These are phyloP conservation scores for Drosophila rufa DNA, from an alignment of 1,140 invertebrate genomes.

Conservation along the genomic window DNA sequence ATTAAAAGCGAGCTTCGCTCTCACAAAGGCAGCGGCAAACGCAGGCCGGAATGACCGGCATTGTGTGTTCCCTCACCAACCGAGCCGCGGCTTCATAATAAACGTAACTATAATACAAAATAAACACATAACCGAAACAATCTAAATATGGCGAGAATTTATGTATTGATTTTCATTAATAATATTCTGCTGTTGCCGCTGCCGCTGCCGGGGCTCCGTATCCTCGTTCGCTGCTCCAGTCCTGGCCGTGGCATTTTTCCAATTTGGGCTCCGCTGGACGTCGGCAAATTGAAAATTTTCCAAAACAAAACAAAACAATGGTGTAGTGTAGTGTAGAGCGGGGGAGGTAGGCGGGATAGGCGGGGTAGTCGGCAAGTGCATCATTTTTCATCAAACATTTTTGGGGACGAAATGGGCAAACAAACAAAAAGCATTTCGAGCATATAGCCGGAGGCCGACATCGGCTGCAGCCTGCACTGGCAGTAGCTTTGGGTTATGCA, in stretches of 20 bases:
- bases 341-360: neutral
- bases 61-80: constrained; percentile 48
- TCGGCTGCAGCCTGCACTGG: constrained; percentile 47
- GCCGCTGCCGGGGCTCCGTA: constrained; percentile 1
- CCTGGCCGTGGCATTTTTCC: constrained; percentile 72
- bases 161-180: constrained; percentile 82
- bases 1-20: constrained; percentile 54
- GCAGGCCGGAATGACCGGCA: constrained; percentile 38
- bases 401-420: constrained; percentile 37
- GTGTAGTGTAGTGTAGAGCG: constrained; percentile 12
- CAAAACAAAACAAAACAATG: constrained; percentile 76
- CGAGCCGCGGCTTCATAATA: constrained; percentile 60
- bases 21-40: constrained; percentile 14
- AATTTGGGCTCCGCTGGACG: constrained; percentile 74
- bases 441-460: constrained; percentile 50
- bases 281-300: constrained; percentile 82
- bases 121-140: constrained; percentile 81
- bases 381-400: constrained; percentile 74
- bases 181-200: constrained; percentile 53
- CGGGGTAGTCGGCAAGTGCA: constrained; percentile 61
- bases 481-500: constrained; percentile 75
- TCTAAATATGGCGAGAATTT: constrained; percentile 82
- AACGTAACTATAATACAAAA: constrained; percentile 83
- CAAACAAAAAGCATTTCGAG: constrained; percentile 74
- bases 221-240: constrained; percentile 29